phyloP scores from a whole-genome alignment of 1,140 invertebrate genomes.

The Pectinophora gossypiella region DNA sequence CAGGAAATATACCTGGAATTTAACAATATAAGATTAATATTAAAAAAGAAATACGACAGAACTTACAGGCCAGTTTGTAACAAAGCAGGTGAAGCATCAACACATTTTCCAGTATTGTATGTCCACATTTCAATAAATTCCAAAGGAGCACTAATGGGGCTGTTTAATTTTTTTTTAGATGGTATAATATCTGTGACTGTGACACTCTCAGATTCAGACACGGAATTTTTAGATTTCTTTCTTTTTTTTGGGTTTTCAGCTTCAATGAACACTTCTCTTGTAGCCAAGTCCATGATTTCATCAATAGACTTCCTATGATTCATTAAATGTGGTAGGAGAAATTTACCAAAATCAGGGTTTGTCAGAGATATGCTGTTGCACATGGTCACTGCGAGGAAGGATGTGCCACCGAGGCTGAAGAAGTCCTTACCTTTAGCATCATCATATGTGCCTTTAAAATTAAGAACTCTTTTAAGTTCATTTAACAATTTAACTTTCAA shows the following conservation, averaged over 20 bases:
- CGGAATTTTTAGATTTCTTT: too few species aligned
- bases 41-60: neutral
- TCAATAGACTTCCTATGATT: slow-evolving; percentile 40
- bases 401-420: slow-evolving; percentile 55
- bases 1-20: too few species aligned
- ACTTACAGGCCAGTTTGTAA: slow-evolving; percentile 73
- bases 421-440: slow-evolving; percentile 56
- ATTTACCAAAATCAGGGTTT: slow-evolving; percentile 41
- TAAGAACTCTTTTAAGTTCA: slow-evolving; percentile 40
- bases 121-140: slow-evolving; percentile 68
- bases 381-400: slow-evolving; percentile 53
- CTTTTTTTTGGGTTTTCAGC: too few species aligned
- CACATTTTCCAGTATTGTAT: slow-evolving; percentile 82
- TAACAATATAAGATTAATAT: too few species aligned
- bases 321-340: slow-evolving; percentile 49
- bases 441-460: slow-evolving; percentile 57
- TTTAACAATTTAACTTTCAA: slow-evolving; percentile 34
- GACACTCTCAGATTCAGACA: too few species aligned
- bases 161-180: too few species aligned
- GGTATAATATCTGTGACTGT: too few species aligned
- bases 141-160: too few species aligned
- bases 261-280: too few species aligned
- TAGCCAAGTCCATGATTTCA: slow-evolving; percentile 40
- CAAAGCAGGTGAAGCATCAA: slow-evolving; percentile 81
- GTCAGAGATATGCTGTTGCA: slow-evolving; percentile 51